A percentile compares a stretch with the other conserved stretches of the same genome.
These are phyloP conservation scores for Cataglyphis rosenhaueri DNA, from an alignment of 2,888 invertebrate genomes.

Conservation along the genomic window DNA sequence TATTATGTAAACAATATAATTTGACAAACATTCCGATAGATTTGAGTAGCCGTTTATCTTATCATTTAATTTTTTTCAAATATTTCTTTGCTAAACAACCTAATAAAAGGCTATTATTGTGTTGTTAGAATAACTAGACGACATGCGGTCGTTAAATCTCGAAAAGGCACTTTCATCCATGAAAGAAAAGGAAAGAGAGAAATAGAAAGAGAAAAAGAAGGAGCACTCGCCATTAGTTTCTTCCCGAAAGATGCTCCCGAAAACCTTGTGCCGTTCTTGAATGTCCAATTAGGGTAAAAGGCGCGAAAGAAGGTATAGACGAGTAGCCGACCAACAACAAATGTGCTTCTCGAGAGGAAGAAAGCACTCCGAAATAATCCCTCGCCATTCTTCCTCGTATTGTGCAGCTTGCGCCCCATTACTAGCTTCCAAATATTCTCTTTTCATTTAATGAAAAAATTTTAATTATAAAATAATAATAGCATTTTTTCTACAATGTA, in stretches of 20 bases:
- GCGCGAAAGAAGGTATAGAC: constrained; percentile 40
- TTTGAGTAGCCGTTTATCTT: constrained; percentile 8
- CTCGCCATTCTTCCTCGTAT: neutral
- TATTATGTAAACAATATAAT: neutral
- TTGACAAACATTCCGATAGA: neutral
- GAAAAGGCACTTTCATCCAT: constrained; percentile 1
- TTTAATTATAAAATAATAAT: constrained; percentile 13
- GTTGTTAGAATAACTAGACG: constrained; percentile 11
- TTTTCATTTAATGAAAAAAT: constrained; percentile 8
- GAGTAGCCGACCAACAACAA: constrained; percentile 36
- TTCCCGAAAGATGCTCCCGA: constrained; percentile 47
- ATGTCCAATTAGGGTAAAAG: constrained; percentile 64
- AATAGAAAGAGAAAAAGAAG: neutral
- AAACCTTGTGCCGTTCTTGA: constrained; percentile 42
- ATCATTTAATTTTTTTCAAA: constrained; percentile 7
- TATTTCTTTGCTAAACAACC: neutral
- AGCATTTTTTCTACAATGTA: neutral
- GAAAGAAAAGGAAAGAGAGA: neutral
- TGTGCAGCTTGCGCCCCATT: neutral
- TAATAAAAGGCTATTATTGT: constrained; percentile 18
- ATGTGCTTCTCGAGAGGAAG: constrained; percentile 42
- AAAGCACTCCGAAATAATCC: constrained; percentile 29
- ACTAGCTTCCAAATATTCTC: neutral
- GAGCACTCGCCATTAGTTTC: constrained; percentile 49
- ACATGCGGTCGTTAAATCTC: constrained; percentile 29